phyloP scores from a whole-genome alignment of 2,113 vertebrate genomes.

The Hyla sarda region DNA sequence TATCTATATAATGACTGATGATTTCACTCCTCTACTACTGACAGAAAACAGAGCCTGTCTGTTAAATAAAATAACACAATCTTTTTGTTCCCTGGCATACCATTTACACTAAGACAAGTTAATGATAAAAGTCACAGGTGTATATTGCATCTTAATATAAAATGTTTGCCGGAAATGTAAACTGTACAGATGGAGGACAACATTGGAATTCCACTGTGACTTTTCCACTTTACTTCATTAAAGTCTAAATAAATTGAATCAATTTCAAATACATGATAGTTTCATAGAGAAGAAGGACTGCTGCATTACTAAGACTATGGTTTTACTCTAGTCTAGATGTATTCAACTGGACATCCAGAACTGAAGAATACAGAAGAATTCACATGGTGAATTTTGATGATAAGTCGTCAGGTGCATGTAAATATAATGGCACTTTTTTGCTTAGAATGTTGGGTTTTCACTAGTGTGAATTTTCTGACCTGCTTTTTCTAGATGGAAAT shows the following conservation, averaged over 20 bases:
- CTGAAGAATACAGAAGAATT: neutral
- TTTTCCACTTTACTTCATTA: constrained; percentile 66
- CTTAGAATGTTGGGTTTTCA: too few relatives aligned
- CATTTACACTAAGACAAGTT: constrained; percentile 28
- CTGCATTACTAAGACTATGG: constrained; percentile 52
- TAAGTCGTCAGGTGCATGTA: too few relatives aligned
- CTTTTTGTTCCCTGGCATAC: neutral
- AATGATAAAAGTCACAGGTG: constrained; percentile 32
- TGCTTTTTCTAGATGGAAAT: too few relatives aligned
- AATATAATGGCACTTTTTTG: too few relatives aligned
- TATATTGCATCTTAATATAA: constrained; percentile 58
- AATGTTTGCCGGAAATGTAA: constrained; percentile 46
- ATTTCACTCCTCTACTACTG: neutral
- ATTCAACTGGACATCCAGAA: neutral
- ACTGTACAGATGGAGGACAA: constrained; percentile 39
- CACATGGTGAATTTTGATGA: too few relatives aligned
- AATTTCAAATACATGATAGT: constrained; percentile 67
- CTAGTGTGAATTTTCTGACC: too few relatives aligned
- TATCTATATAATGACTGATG: too few relatives aligned
- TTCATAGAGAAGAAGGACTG: constrained; percentile 65
- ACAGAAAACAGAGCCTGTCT: neutral
- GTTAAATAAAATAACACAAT: neutral
- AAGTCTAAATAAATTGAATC: constrained; percentile 67
- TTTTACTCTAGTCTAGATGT: constrained; percentile 63
- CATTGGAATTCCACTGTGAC: constrained; percentile 64